Base-by-base conservation (phyloP, 2,113 vertebrate genomes). In the Odocoileus hemionus region DNA sequence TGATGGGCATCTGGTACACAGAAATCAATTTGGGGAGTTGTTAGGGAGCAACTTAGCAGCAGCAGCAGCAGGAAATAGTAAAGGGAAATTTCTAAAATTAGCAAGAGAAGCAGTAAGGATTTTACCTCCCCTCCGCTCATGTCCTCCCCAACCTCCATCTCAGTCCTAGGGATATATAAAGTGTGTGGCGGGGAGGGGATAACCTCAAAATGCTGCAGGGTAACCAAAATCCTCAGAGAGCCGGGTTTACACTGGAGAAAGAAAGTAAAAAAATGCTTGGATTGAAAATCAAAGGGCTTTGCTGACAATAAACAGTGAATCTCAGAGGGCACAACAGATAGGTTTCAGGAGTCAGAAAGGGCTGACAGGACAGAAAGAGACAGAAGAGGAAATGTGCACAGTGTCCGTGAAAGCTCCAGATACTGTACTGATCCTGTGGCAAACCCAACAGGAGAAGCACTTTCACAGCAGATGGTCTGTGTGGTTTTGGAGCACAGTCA, bases 71-170 rank as follows among this genome's bases (percentile, higher is more conserved):
- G 2, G 9, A 14, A 95, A 3, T 5, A 54, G 17, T 3, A 4
- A 2, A 61, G 7, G 7, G 6, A 55, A 45, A 57, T 64, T 55
- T 47, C 43, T 94, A 93, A 54, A 78, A 9, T 21, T 57, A 12
- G 4, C 14, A 91, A 82, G 14, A 52, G 1, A 7, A 89, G 9
- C 10, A 50, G 26, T 54, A 43, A 80, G 26, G 1, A 23, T 58
- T 82, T 45, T 54, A 1, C 5, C 8, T 15, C 5, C n/a, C 13
- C 11, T 13, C 47, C 1, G 12, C 2, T 1, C 3, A 52, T n/a
- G 54, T 74, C 13, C 30, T 28, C 13, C 13, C 16, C 17, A 7
- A 10, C 25, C 36, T 92, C 28, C 17, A 54, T 8, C 6, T n/a
- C 50, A 83, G 43, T 26, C 9, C 6, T 74, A 79, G 3, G 12